Conservation (phyloP, 2,113 vertebrate species). For the pig (Sus scrofa) region DNA sequence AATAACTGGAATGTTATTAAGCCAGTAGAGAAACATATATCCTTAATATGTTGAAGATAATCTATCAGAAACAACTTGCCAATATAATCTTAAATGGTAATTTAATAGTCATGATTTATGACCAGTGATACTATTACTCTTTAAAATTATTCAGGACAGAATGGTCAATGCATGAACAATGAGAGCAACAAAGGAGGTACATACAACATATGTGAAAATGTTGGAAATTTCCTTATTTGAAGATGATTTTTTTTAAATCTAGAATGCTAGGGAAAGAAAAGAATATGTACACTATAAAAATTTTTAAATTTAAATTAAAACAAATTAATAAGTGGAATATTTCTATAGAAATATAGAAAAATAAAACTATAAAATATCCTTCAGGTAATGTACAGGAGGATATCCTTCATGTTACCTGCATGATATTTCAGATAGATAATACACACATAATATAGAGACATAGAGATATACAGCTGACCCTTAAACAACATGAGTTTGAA, state of each 20-base stretch:
- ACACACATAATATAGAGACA: neutral
- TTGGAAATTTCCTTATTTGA: neutral
- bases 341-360: neutral
- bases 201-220: neutral
- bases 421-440: neutral
- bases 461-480: neutral
- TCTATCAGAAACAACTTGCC: neutral
- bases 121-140: neutral
- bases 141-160: neutral
- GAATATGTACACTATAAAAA: neutral
- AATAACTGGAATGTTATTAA: neutral
- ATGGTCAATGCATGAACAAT: neutral
- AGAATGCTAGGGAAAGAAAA: neutral
- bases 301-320: no score
- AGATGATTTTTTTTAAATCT: neutral
- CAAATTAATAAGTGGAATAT: neutral
- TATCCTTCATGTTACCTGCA: neutral
- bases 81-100: neutral
- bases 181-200: neutral
- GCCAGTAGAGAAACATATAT: neutral
- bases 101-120: neutral
- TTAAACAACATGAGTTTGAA: neutral
- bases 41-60: neutral
- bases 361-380: neutral
- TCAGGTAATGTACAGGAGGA: neutral